phyloP scores from a whole-genome alignment of 2,888 invertebrate species.

The Noctua comes region DNA sequence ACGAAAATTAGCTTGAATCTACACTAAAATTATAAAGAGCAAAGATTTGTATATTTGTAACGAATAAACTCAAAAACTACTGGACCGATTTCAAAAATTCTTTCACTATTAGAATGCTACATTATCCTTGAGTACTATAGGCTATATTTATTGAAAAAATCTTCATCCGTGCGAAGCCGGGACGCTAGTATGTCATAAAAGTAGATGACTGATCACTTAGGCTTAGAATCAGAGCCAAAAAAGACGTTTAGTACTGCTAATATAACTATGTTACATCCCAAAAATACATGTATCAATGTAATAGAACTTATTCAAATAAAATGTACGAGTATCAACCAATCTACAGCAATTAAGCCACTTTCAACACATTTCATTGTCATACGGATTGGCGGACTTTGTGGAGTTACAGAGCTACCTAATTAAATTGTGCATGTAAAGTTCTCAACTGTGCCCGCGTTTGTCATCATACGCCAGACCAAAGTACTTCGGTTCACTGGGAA shows the following conservation, averaged over 20 bases:
- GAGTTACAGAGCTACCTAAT: constrained; percentile 62
- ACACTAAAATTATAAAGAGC: too few species aligned
- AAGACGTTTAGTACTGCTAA: not conserved
- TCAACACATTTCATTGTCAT: constrained; percentile 44
- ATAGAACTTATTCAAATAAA: not conserved
- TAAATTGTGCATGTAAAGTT: constrained; percentile 70
- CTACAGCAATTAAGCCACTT: constrained; percentile 49
- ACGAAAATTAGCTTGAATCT: too few species aligned
- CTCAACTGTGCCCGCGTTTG: constrained; percentile 61
- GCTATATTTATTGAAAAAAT: too few species aligned
- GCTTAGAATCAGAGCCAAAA: not conserved
- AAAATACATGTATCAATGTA: not conserved
- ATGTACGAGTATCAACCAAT: constrained; percentile 30
- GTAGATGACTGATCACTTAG: not conserved
- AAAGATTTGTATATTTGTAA: too few species aligned
- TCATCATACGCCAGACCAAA: constrained; percentile 52
- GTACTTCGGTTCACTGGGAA: constrained; percentile 50
- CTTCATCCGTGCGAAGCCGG: too few species aligned
- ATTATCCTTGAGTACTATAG: too few species aligned
- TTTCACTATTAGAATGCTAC: too few species aligned
- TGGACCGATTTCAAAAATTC: too few species aligned
- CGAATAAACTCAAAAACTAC: too few species aligned
- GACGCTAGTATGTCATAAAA: not conserved
- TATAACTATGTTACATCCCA: not conserved
- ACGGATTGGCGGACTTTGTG: constrained; percentile 58